phyloP scores from a whole-genome alignment of 2,113 vertebrate genomes.

The Shinisaurus crocodilurus region DNA sequence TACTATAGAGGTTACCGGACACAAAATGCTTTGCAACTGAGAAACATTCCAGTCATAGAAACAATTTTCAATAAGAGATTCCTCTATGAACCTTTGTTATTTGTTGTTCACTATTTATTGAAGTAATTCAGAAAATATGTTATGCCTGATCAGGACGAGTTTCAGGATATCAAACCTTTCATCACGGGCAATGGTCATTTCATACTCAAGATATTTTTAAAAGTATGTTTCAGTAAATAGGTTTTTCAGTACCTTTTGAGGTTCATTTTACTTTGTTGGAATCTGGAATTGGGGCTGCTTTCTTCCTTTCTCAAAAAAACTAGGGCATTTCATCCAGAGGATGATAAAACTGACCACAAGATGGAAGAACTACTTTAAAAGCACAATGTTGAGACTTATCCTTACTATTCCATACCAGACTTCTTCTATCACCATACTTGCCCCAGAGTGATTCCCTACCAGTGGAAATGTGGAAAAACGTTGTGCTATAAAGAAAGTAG shows the following conservation, averaged over 20 bases:
- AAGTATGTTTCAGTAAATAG: not conserved
- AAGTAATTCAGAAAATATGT: not conserved
- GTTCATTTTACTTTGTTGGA: not conserved
- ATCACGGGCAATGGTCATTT: not conserved
- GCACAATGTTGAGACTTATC: not conserved
- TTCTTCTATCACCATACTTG: not conserved
- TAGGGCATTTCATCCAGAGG: not conserved
- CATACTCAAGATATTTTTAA: not conserved
- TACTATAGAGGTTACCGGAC: not conserved
- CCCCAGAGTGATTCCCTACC: not conserved
- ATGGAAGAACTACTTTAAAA: not conserved
- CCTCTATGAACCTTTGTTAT: not conserved
- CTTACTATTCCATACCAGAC: not conserved
- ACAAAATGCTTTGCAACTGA: conserved; percentile 23
- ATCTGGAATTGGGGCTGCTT: not conserved
- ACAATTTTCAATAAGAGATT: not conserved
- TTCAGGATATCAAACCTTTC: not conserved
- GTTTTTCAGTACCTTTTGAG: not conserved
- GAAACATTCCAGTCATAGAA: not conserved
- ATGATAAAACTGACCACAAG: not conserved
- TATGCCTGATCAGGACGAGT: not conserved
- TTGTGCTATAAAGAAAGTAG: not conserved
- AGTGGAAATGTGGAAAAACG: not conserved
- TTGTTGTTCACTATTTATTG: not conserved
- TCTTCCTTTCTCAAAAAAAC: not conserved